Conservation (phyloP, 2,113 vertebrate species). For the Empidonax traillii region DNA sequence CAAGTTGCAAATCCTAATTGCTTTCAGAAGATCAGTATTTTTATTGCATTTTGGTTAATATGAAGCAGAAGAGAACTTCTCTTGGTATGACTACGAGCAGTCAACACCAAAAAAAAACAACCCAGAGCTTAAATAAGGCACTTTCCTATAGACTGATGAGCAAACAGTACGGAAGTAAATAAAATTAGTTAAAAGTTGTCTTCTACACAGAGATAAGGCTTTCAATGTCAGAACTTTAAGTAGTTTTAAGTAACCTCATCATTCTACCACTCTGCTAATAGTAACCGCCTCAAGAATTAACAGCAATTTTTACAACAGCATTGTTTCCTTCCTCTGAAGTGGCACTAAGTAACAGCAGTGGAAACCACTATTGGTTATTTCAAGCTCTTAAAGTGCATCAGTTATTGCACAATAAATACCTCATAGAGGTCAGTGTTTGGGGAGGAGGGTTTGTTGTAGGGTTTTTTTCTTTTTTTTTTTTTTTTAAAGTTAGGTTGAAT, state of each 20-base stretch:
- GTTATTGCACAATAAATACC: slow-evolving; percentile 90
- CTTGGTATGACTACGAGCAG: slow-evolving; percentile 24
- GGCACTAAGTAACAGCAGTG: slow-evolving; percentile 78
- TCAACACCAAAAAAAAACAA: slow-evolving; percentile 22
- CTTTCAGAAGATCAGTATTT: slow-evolving; percentile 57
- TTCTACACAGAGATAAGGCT: slow-evolving; percentile 69
- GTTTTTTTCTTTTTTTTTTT: background rate
- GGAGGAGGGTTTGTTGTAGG: background rate
- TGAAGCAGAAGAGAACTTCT: slow-evolving; percentile 54
- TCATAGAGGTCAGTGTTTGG: slow-evolving; percentile 86
- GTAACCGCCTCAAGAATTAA: slow-evolving; percentile 70
- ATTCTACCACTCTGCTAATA: slow-evolving; percentile 71
- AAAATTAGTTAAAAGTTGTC: slow-evolving; percentile 62
- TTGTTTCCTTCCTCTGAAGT: slow-evolving; percentile 71
- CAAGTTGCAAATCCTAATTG: slow-evolving; percentile 51
- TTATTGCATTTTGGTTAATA: slow-evolving; percentile 54
- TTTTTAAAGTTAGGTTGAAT: slow-evolving; percentile 45
- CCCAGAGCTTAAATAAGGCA: slow-evolving; percentile 73
- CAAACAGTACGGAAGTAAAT: slow-evolving; percentile 60
- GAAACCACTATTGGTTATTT: slow-evolving; percentile 79
- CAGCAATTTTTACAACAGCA: slow-evolving; percentile 67
- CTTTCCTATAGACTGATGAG: slow-evolving; percentile 17
- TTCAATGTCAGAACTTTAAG: slow-evolving; percentile 84
- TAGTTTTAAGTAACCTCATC: slow-evolving; percentile 73
- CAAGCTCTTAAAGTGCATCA: slow-evolving; percentile 84